Percentiles rank a stretch among this genome's conserved stretches.
These are phyloP conservation scores for Drosophila sturtevanti DNA, from an alignment of 1,140 invertebrate species.

Conservation along the genomic window DNA sequence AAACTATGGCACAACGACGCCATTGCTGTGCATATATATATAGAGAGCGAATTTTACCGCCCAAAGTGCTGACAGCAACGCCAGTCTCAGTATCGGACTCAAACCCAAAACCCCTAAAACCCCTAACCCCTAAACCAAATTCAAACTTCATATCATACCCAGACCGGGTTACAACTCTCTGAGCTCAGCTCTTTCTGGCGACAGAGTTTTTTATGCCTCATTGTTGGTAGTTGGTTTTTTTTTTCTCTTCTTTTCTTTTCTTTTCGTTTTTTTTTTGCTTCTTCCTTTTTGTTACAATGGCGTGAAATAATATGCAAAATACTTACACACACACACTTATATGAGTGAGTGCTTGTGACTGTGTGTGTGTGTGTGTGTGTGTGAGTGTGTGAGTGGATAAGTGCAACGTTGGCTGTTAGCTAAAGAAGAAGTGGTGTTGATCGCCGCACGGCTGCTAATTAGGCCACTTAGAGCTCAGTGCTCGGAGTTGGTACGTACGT, in stretches of 20 bases:
- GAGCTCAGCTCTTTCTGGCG: constrained; percentile 23
- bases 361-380: not conserved
- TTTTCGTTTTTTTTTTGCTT: constrained; percentile 24
- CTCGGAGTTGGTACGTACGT: not conserved
- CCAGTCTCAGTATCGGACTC: constrained; percentile 24
- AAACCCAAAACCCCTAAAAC: not conserved
- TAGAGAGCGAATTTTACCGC: constrained; percentile 53
- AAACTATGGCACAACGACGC: constrained; percentile 46
- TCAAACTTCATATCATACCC: not conserved
- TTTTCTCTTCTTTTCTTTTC: constrained; percentile 9
- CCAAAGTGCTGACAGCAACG: constrained; percentile 58
- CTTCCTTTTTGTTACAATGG: constrained; percentile 48
- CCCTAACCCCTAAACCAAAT: not conserved
- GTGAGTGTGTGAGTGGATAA: constrained; percentile 17
- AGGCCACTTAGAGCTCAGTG: constrained; percentile 31
- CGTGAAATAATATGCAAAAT: constrained; percentile 73
- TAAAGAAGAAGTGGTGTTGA: constrained; percentile 30
- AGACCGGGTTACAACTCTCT: not conserved
- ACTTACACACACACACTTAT: constrained; percentile 34
- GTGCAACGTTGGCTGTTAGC: constrained; percentile 5
- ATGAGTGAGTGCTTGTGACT: not conserved
- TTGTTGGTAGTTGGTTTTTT: constrained; percentile 55
- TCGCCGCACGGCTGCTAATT: constrained; percentile 44
- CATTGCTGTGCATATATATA: constrained; percentile 22
- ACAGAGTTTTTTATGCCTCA: constrained; percentile 45